A percentile compares a stretch with the other conserved stretches of the same genome.
phyloP scores from a whole-genome alignment of 2,888 invertebrate species.

The Tanaodytes sp. region DNA sequence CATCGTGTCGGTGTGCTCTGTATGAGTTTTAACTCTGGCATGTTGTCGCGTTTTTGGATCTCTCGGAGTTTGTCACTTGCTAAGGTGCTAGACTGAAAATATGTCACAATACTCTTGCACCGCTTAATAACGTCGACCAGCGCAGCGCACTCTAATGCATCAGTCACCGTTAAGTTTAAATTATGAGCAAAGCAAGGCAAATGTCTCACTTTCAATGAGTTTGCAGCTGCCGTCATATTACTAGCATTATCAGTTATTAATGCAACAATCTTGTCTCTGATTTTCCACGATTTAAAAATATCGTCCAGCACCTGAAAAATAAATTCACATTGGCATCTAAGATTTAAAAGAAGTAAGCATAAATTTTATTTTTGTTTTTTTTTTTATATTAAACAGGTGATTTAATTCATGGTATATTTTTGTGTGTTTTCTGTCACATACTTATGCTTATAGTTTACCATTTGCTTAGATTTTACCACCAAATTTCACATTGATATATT shows the following conservation, averaged over 20 bases:
- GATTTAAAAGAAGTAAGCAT: too few species aligned
- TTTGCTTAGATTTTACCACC: too few species aligned
- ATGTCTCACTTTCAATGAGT: conserved; percentile 4
- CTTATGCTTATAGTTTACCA: too few species aligned
- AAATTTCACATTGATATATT: too few species aligned
- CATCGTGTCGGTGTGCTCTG: conserved; percentile 19
- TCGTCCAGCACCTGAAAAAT: conserved; percentile 6
- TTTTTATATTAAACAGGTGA: too few species aligned
- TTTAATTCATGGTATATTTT: too few species aligned
- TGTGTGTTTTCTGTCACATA: too few species aligned
- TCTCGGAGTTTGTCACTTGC: conserved; percentile 20
- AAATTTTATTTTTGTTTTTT: too few species aligned
- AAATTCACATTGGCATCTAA: too few species aligned
- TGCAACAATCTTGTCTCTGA: conserved; percentile 9
- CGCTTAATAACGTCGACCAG: background rate
- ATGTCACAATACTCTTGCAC: conserved; percentile 11
- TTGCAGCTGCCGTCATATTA: conserved; percentile 14
- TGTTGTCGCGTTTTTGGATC: conserved; percentile 3
- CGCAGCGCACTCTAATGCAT: background rate
- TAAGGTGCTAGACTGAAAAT: conserved; percentile 5
- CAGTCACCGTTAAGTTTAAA: conserved; percentile 5
- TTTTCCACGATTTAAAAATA: conserved; percentile 11
- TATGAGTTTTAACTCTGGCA: background rate
- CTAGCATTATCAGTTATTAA: conserved; percentile 16
- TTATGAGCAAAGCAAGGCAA: conserved; percentile 13